These are phyloP conservation scores for Chunga burmeisteri DNA, from an alignment of 2,113 vertebrate genomes.

Conservation along the genomic window DNA sequence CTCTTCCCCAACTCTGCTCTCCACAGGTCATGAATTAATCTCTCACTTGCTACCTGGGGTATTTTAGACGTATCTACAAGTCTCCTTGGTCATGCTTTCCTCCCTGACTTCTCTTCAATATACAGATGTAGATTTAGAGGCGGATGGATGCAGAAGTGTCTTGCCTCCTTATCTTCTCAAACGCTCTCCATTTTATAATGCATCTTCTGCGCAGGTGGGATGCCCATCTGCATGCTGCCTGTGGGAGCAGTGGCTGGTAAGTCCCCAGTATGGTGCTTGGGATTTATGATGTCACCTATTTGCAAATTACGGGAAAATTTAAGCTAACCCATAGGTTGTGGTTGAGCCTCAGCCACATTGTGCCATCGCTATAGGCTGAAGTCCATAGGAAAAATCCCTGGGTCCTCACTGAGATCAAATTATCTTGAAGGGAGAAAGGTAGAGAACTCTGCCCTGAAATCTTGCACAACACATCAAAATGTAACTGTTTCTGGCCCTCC, in stretches of 20 bases:
- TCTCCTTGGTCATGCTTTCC: not conserved
- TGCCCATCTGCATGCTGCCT: not conserved
- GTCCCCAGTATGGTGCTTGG: not conserved
- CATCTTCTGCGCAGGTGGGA: not conserved
- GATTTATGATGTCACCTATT: not conserved
- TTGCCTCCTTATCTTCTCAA: not conserved
- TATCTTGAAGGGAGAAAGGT: not conserved
- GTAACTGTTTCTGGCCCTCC: not conserved
- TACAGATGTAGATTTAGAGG: not conserved
- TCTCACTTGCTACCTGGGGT: not conserved
- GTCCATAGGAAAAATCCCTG: not conserved
- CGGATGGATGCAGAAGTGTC: not conserved
- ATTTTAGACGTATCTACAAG: not conserved
- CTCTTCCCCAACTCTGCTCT: not conserved
- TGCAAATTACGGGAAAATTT: not conserved
- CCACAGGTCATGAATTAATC: not conserved
- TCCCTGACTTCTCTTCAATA: not conserved
- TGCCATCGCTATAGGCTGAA: not conserved
- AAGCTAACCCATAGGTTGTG: not conserved
- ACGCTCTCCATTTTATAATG: accelerated
- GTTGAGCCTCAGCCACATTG: not conserved
- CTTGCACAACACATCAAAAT: not conserved
- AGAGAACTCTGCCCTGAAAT: not conserved
- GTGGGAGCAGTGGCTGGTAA: not conserved
- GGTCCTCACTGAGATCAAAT: not conserved